Evolutionary conservation across 1,140 invertebrate genomes (phyloP), one percentile per base, ranked within the genome.

Genomic region (Microplitis mediator): DNA sequence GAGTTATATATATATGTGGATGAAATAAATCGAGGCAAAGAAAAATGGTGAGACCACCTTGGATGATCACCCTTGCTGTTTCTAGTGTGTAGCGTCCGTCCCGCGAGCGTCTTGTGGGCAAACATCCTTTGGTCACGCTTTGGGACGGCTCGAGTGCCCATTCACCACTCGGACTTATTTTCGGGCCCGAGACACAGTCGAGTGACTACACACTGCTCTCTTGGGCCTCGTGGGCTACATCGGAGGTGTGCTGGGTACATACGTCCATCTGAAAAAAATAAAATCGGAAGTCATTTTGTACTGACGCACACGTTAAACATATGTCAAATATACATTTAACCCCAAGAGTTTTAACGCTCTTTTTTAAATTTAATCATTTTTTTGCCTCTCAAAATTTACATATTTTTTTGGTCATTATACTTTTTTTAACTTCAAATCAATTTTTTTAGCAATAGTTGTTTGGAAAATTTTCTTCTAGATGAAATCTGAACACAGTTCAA

Each of bases 91-190:
- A 64, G 32, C 60, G 23, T 23, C 23, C 23, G 23, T 0, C 6
- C 64, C 51, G 69, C 62, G 69, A 72, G 60, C 60, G 69, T 77
- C 74, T 72, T 77, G 76, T 77, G 76, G 76, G 72, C 74, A 77
- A 77, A 77, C 76, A 77, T 77, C 66, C 74, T 75, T 77, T 77
- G 72, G 76, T 72, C 69, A 77, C 74, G 74, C 68, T 74, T 66
- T 56, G 36, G 56, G 36, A 63, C 68, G 51, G 67, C 60, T 75
- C 71, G 60, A 75, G 73, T 73, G 69, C 60, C 73, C 71, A 74
- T 74, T 77, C 76, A 75, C 52, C n/a, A 68, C 69, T 16, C 13
- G 67, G 35, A 3, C 14, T 54, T 39, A 36, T 70, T 58, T 72
- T 35, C 11, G 60, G 32, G 32, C 34, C 60, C 6, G 5, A 11